These are phyloP conservation scores for Abramis brama DNA, from an alignment of 2,113 vertebrate species.

Conservation along the genomic window DNA sequence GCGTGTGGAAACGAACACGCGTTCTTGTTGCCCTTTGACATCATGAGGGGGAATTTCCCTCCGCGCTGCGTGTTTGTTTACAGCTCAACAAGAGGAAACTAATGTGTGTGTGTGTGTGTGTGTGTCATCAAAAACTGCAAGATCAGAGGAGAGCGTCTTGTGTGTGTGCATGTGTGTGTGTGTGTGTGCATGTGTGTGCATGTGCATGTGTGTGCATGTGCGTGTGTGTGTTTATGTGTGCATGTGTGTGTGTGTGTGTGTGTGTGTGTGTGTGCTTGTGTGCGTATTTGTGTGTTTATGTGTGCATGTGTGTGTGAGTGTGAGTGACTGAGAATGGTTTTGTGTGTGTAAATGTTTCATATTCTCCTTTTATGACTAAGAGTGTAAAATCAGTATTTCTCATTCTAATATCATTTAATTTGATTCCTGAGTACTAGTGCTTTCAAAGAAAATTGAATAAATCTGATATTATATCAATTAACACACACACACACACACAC, in stretches of 20 bases:
- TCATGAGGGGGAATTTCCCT: constrained; percentile 47
- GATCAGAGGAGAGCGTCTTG: neutral
- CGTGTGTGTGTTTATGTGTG: too few species aligned
- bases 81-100: constrained; percentile 43
- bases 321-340: too few species aligned
- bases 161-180: neutral
- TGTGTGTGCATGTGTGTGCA: too few species aligned
- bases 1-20: constrained; percentile 20
- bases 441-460: neutral
- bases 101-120: neutral
- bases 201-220: too few species aligned
- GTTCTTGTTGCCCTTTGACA: constrained; percentile 40
- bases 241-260: too few species aligned
- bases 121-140: neutral
- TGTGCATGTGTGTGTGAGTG: too few species aligned
- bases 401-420: constrained; percentile 8
- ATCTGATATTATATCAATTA: neutral
- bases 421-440: neutral
- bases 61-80: constrained; percentile 29
- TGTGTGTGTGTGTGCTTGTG: too few species aligned
- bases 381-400: constrained; percentile 25
- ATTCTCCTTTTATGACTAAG: constrained; percentile 34
- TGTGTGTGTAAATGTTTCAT: neutral
- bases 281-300: neutral
- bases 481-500: too few species aligned